Conservation (phyloP, 2,113 vertebrate species). For the Syngnathoides biaculeatus region DNA sequence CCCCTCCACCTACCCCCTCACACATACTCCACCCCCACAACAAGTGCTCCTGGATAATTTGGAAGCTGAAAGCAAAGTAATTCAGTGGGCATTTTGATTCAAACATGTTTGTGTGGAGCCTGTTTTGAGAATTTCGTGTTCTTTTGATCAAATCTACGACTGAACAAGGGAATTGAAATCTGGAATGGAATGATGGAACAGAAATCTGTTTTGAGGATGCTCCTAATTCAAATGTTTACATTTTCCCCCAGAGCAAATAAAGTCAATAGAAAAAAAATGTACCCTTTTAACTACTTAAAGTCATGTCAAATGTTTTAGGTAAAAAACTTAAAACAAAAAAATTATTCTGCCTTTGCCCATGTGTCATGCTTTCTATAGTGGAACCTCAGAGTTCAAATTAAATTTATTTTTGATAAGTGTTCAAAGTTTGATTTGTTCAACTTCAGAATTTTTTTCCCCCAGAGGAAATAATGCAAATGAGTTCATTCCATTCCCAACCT, state of each 20-base stretch:
- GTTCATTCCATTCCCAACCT: no score
- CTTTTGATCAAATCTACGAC: neutral
- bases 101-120: constrained; percentile 40
- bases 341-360: neutral
- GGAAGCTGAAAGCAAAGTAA: constrained; percentile 68
- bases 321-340: neutral
- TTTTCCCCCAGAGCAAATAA: neutral
- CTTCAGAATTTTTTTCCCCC: no score
- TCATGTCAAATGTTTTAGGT: no score
- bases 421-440: no score
- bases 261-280: neutral
- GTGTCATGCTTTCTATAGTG: no score
- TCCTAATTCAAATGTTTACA: neutral
- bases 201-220: no score
- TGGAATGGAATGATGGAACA: neutral
- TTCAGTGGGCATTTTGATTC: constrained; percentile 67
- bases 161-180: neutral
- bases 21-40: constrained; percentile 52
- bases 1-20: no score
- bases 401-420: no score
- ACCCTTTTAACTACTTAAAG: no score
- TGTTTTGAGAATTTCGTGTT: neutral
- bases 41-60: constrained; percentile 64
- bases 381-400: no score
- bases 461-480: no score